Base-by-base conservation (phyloP, 1,140 invertebrate genomes). In the Phymastichus coffea region DNA sequence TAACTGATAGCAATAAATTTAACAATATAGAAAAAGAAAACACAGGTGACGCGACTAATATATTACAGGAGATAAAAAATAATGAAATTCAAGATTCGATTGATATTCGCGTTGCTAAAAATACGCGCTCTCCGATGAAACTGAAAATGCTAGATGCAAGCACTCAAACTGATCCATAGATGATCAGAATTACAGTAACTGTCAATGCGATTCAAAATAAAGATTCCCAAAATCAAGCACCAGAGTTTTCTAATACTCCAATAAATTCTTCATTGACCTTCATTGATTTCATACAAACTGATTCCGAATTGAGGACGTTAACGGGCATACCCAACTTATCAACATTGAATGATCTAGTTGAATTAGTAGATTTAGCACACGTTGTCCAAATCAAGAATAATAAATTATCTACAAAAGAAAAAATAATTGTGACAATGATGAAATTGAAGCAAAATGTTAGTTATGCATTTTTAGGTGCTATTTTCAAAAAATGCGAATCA, bases 371-470 rank as follows among this genome's bases (percentile, higher is more conserved):
- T 7, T 33, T 6, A 7, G 28, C 12, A 6, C 12, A 33, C 12
- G 28, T 6, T 7, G 12, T 7, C 12, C 28, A 33, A 12, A 7
- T 33, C 12, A 33, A 33, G 12, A 33, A 23, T 37, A 3, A 14
- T 15, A 44, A 59, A 23, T 10, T 52, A 4, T 35, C 26, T 33
- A 1, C 35, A 10, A 19, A 17, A 22, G 57, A 59, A 15, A 37
- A 12, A 44, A 52, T 59, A 23, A 28, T 59, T n/a, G 19, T 59
- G 28, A 59, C 57, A 4, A 44, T 35, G 33, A 46, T 59, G 3
- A 59, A 59, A 52, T 35, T 59, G 4, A 60, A 53, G 26, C 26
- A 47, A 38, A 60, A 60, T 52, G 9, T 40, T 19, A 23, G 40
- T 7, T 53, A 60, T 19, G 14, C 3, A 12, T 4, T 38, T 12